These are phyloP conservation scores for Agrotis segetum DNA, from an alignment of 2,888 invertebrate species.

Conservation along the genomic window DNA sequence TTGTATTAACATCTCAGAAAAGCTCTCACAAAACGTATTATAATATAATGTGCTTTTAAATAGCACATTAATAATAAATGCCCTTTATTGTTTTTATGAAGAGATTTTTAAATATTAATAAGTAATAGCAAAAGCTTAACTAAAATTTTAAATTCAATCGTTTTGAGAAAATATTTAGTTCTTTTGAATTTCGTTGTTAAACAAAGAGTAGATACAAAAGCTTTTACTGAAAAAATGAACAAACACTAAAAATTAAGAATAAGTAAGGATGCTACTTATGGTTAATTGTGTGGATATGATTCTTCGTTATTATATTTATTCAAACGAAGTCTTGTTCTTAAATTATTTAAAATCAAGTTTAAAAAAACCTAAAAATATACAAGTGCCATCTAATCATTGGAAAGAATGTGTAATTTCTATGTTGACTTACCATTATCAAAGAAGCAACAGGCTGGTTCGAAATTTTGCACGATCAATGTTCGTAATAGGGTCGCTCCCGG, in stretches of 20 bases:
- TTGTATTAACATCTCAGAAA: neutral
- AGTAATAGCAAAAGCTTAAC: conserved; percentile 6
- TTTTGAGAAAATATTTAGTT: neutral
- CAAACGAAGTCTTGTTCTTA: neutral
- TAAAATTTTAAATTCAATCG: neutral
- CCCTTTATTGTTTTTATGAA: neutral
- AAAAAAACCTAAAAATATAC: neutral
- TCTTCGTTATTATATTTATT: neutral
- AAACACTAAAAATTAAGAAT: neutral
- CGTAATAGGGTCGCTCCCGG: conserved; percentile 22
- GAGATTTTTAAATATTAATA: neutral
- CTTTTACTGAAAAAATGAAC: neutral
- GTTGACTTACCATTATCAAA: conserved; percentile 4
- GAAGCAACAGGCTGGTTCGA: conserved; percentile 11
- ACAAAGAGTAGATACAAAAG: neutral
- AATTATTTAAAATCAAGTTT: neutral
- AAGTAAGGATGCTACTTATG: neutral
- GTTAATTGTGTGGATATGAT: neutral
- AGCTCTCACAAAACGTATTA: neutral
- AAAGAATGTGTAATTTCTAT: conserved; percentile 6
- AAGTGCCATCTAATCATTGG: neutral
- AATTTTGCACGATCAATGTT: conserved; percentile 33
- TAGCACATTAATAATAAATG: neutral
- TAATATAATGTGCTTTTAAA: neutral
- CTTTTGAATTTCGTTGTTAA: neutral